These are phyloP conservation scores for Netelia inedita DNA, from an alignment of 2,888 invertebrate genomes.

Conservation along the genomic window DNA sequence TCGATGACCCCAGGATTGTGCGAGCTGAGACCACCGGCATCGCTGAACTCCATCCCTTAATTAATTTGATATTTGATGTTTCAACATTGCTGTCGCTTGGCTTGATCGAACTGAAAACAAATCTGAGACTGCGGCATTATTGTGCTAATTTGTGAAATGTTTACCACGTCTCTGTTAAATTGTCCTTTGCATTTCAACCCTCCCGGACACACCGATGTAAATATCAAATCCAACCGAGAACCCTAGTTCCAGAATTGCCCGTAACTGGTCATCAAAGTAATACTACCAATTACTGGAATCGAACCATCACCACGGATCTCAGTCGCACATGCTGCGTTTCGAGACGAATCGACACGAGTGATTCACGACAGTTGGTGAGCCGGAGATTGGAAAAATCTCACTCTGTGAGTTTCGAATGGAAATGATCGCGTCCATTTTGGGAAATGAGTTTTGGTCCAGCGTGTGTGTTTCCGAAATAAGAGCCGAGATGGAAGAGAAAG, in stretches of 20 bases:
- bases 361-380: constrained; percentile 24
- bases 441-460: constrained; percentile 80
- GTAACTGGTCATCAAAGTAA: neutral
- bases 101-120: neutral
- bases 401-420: constrained; percentile 44
- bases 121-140: too few relatives aligned
- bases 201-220: too few relatives aligned
- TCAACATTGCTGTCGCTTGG: neutral
- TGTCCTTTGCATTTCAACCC: too few relatives aligned
- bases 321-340: neutral
- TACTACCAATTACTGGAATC: neutral
- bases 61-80: neutral
- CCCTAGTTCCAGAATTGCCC: neutral
- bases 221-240: neutral
- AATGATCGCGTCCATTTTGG: constrained; percentile 81
- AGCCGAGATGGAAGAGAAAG: constrained; percentile 53
- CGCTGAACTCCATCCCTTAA: constrained; percentile 28
- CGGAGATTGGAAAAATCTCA: constrained; percentile 8
- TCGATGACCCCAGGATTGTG: constrained; percentile 30
- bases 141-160: too few relatives aligned
- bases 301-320: neutral
- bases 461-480: constrained; percentile 68
- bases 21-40: constrained; percentile 47
- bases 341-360: neutral
- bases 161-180: too few relatives aligned